phyloP scores from a whole-genome alignment of 1,140 invertebrate species.

The Drosophila saltans region DNA sequence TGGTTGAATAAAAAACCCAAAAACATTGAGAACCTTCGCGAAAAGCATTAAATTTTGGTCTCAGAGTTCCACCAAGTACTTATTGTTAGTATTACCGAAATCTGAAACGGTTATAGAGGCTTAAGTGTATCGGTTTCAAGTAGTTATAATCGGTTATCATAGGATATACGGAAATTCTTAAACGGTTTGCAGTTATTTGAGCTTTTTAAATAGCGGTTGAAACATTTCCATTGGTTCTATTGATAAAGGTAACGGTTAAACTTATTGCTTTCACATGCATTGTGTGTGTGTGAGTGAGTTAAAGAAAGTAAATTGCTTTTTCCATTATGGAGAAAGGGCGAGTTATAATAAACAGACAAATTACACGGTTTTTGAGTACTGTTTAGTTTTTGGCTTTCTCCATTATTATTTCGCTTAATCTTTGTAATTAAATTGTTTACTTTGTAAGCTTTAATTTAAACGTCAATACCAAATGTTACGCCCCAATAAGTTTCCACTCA shows the following conservation, averaged over 20 bases:
- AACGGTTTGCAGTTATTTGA: no score
- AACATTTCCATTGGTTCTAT: no score
- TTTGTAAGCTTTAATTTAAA: conserved; percentile 13
- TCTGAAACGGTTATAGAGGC: not conserved
- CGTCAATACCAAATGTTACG: conserved; percentile 5
- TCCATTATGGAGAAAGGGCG: conserved; percentile 22
- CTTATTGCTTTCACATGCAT: not conserved
- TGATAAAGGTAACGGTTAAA: not conserved
- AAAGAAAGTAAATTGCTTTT: conserved; percentile 66
- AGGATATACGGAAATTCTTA: no score
- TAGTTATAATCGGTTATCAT: no score
- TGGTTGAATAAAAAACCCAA: not conserved
- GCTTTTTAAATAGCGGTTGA: no score
- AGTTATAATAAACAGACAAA: conserved; percentile 11
- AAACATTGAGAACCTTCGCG: not conserved
- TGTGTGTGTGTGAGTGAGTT: conserved; percentile 3
- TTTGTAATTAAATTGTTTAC: conserved; percentile 7
- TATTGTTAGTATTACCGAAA: no score
- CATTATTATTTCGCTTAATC: conserved; percentile 5
- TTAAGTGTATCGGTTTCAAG: not conserved
- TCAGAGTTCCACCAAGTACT: not conserved
- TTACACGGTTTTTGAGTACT: not conserved
- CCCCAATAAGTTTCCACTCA: conserved; percentile 5
- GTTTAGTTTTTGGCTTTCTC: not conserved
- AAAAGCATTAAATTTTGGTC: not conserved